phyloP scores from a whole-genome alignment of 1,140 invertebrate genomes.

The Apolygus lucorum region DNA sequence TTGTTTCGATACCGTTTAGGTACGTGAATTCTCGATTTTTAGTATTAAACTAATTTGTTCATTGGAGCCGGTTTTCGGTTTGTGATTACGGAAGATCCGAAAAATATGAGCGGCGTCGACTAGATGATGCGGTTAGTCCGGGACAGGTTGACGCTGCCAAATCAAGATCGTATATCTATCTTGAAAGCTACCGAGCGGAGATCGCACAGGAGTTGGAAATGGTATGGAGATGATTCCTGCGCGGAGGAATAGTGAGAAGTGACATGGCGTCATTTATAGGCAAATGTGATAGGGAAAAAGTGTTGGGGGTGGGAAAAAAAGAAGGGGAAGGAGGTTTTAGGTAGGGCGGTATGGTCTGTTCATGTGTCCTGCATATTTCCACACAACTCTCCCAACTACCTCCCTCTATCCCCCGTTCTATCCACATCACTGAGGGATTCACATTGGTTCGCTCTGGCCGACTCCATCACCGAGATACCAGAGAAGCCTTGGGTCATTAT shows the following conservation, averaged over 20 bases:
- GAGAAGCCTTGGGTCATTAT: not conserved
- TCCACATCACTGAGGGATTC: not conserved
- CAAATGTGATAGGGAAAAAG: not conserved
- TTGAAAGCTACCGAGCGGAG: too few species aligned
- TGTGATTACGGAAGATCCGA: too few species aligned
- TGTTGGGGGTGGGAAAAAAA: not conserved
- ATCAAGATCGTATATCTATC: too few species aligned
- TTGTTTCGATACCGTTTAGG: too few species aligned
- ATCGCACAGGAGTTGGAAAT: not conserved
- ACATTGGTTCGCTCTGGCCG: not conserved
- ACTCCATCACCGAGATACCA: not conserved
- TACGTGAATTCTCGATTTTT: too few species aligned
- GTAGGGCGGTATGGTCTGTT: not conserved
- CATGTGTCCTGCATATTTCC: conserved; percentile 3
- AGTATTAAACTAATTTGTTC: too few species aligned
- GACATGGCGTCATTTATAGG: conserved; percentile 9
- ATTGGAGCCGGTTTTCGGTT: too few species aligned
- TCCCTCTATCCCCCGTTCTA: not conserved
- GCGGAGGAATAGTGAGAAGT: not conserved
- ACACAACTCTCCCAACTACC: not conserved
- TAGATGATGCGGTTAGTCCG: too few species aligned
- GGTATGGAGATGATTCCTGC: conserved; percentile 4
- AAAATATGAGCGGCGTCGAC: too few species aligned
- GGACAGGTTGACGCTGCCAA: too few species aligned
- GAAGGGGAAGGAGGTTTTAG: not conserved